A percentile compares a stretch with the other conserved stretches of the same genome.
phyloP scores from a whole-genome alignment of 1,140 invertebrate species.

The Sarcophaga bullata region DNA sequence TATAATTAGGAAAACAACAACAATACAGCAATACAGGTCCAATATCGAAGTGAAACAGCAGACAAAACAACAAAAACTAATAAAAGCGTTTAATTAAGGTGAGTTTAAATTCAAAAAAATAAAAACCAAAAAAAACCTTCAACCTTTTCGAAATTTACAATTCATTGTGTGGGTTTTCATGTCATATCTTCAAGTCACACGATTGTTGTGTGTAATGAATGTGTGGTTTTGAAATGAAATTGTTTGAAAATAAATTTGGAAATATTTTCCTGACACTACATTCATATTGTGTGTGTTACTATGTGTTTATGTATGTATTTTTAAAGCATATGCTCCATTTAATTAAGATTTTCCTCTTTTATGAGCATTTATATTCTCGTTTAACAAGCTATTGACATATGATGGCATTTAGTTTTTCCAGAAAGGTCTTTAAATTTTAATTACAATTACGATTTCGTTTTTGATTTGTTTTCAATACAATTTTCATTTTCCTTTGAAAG shows the following conservation, averaged over 20 bases:
- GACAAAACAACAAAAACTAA: not conserved
- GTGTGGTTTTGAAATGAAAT: not conserved
- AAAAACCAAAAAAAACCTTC: not conserved
- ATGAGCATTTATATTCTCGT: not conserved
- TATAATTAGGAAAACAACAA: not conserved
- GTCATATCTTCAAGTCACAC: too few relatives aligned
- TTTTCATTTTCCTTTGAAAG: not conserved
- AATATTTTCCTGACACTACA: not conserved
- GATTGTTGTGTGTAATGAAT: not conserved
- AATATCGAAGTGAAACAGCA: not conserved
- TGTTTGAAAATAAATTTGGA: too few relatives aligned
- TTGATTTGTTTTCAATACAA: not conserved
- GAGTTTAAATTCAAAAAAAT: not conserved
- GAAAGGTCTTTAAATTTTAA: not conserved
- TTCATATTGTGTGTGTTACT: not conserved
- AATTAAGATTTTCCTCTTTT: not conserved
- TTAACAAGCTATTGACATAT: not conserved
- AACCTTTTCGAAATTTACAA: not conserved
- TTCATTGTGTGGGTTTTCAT: too few relatives aligned
- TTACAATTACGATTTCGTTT: not conserved
- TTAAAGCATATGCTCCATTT: not conserved
- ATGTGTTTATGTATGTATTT: not conserved
- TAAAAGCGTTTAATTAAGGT: conserved; percentile 36
- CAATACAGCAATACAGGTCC: conserved; percentile 4
- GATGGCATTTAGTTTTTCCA: not conserved